phyloP scores from a whole-genome alignment of 2,797 vertebrate genomes.

The Sebastiscus albofasciatus region DNA sequence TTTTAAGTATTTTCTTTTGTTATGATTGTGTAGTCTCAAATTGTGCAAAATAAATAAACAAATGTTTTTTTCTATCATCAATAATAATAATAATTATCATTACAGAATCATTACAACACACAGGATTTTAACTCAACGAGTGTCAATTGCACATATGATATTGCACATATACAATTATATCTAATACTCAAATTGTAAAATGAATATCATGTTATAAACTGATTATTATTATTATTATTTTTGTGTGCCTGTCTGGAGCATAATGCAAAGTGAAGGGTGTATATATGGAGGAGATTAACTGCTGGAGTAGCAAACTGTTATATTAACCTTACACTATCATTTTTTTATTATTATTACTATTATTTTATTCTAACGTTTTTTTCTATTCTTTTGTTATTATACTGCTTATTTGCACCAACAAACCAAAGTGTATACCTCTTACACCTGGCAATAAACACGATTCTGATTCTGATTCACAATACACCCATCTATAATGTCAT shows the following conservation, averaged over 20 bases:
- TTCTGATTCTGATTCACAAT: background rate
- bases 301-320: background rate
- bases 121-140: background rate
- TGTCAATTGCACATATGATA: background rate
- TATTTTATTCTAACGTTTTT: too few relatives aligned
- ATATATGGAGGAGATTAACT: background rate
- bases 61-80: background rate
- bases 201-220: background rate
- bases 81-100: background rate
- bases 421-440: too few relatives aligned
- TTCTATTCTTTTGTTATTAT: too few relatives aligned
- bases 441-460: too few relatives aligned
- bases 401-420: too few relatives aligned
- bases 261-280: background rate
- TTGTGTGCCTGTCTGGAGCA: background rate
- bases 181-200: background rate
- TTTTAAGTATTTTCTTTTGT: too few relatives aligned
- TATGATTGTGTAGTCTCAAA: too few relatives aligned
- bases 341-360: background rate
- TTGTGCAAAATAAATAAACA: background rate
- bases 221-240: background rate
- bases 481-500: background rate
- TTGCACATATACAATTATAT: too few relatives aligned
- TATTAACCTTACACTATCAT: background rate
- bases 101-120: background rate